Base-by-base conservation (phyloP, 2,888 invertebrate species). In the Urechis unicinctus region DNA sequence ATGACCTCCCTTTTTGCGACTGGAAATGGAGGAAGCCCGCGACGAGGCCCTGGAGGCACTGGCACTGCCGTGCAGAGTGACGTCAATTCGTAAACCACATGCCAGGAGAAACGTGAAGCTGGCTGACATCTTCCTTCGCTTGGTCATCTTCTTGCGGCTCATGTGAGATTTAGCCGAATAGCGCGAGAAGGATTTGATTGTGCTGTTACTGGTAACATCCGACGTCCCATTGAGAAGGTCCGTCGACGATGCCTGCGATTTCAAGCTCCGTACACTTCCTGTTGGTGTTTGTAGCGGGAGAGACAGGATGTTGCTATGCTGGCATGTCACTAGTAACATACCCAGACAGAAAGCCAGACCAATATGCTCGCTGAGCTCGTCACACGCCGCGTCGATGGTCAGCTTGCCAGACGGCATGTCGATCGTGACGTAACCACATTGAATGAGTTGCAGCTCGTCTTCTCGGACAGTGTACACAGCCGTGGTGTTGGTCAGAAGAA, bases 71-170 rank as follows among this genome's bases (percentile, higher is more conserved):
- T 56, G 17, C 30, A 57, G 25, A 26, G 49, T 25, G n/a, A 44
- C 31, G 42, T 59, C 61, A 3, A 62, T 55, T 36, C 46, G 52
- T 17, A 62, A 52, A 3, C 61, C 62, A 30, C 56, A 58, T 17
- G 61, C 61, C 21, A 61, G 45, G n/a, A 61, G 58, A 41, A 61
- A 61, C n/a, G 61, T 61, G 55, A 61, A 61, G 46, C 61, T 61
- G 36, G 60, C 60, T 2, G 60, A 61, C 54, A 58, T 58, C 48
- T 58, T 61, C 6, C 61, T 46, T 28, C 53, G 52, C 26, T 45
- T 46, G 13, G 29, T 26, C 28, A 42, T 28, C 45, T 55, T 60
- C 44, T 43, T 48, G 42, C 29, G 26, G 26, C 28, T 47, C 48
- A 28, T 9, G 26, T 22, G 41, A 36, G 26, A 22, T 22, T 53